Evolutionary conservation across 2,113 vertebrate genomes (phyloP).

Genomic region (Sander vitreus): DNA sequence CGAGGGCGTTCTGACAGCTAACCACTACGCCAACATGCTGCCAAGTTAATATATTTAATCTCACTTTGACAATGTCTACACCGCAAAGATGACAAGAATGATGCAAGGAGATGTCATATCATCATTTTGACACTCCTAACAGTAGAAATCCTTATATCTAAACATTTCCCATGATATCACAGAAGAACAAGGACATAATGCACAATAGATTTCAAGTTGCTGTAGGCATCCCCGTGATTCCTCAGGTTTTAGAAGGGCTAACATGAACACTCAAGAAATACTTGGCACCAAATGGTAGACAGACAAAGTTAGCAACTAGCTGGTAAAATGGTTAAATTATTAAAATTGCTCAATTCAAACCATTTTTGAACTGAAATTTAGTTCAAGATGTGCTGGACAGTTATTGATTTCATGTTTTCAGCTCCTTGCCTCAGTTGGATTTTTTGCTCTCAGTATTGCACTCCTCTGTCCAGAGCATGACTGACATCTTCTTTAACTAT

Average conservation of each 20-base stretch:
- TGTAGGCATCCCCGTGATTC: background rate
- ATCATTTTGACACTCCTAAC: conserved; percentile 6
- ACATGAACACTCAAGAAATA: background rate
- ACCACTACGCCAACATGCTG: background rate
- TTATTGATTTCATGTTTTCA: conserved; percentile 34
- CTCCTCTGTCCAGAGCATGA: background rate
- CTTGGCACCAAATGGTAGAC: background rate
- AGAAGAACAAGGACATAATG: conserved; percentile 8
- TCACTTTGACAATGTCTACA: conserved; percentile 7
- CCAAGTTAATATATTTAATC: background rate
- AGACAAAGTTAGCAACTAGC: background rate
- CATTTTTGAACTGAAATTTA: conserved; percentile 1
- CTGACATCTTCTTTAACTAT: background rate
- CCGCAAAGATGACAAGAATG: conserved; percentile 15
- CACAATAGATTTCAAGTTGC: background rate
- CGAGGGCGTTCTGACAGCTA: background rate
- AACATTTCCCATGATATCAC: conserved; percentile 1
- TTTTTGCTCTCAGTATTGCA: conserved; percentile 7
- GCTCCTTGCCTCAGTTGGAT: background rate
- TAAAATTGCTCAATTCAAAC: background rate
- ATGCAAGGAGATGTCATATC: conserved; percentile 36
- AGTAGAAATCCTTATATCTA: background rate
- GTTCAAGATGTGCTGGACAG: background rate
- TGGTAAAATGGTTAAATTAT: background rate
- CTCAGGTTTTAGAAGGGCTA: background rate